Evolutionary conservation across 2,113 vertebrate species (phyloP).

Genomic region (Manacus vitellinus): DNA sequence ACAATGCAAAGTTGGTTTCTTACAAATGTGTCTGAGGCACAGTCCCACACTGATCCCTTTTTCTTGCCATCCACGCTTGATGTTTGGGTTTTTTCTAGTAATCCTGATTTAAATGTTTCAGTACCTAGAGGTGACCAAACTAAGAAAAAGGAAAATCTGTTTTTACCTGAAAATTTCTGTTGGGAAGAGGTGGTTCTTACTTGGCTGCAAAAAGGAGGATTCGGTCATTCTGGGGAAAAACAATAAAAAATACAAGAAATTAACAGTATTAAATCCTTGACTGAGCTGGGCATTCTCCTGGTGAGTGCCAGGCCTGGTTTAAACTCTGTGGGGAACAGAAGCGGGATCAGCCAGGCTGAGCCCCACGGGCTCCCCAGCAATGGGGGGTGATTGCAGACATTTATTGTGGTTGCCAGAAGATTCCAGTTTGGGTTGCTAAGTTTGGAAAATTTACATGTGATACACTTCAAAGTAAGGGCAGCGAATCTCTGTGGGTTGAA

Average conservation of each 20-base stretch:
- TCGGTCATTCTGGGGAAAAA: neutral
- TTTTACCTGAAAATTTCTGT: neutral
- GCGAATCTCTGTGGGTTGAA: neutral
- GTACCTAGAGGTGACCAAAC: neutral
- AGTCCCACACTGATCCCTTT: neutral
- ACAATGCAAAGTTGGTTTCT: constrained; percentile 31
- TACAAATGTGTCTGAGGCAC: constrained; percentile 10
- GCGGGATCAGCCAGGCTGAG: neutral
- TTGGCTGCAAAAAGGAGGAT: neutral
- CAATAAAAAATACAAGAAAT: neutral
- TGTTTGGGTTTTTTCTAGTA: neutral
- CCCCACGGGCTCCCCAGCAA: neutral
- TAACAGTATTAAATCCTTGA: neutral
- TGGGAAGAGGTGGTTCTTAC: neutral
- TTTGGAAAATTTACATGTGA: neutral
- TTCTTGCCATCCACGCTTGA: neutral
- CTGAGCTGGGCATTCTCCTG: neutral
- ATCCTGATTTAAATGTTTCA: neutral
- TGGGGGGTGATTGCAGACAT: no score
- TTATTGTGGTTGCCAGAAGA: neutral
- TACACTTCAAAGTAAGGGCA: neutral
- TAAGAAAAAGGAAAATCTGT: neutral
- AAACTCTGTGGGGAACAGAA: neutral
- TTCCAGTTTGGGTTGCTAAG: neutral
- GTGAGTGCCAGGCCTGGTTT: neutral